Conservation (phyloP, 2,888 invertebrate genomes). For the Habrosyne pyritoides region DNA sequence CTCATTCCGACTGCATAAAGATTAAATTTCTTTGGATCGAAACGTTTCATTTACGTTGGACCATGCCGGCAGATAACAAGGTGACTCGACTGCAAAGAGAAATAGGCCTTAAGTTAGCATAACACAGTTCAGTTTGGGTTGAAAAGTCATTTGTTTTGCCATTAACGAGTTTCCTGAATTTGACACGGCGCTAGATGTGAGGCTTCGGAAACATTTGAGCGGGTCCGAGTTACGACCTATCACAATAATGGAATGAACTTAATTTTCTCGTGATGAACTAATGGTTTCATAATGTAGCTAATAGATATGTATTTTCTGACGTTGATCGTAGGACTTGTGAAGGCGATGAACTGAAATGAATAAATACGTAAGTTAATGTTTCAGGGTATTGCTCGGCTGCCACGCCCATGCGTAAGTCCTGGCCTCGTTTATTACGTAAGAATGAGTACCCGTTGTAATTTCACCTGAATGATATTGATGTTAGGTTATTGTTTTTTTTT, state of each 20-base stretch:
- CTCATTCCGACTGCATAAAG: constrained; percentile 23
- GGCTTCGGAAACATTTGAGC: constrained; percentile 55
- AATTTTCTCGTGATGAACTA: constrained; percentile 27
- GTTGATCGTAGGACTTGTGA: neutral
- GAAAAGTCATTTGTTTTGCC: constrained; percentile 37
- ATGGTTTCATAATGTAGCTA: constrained; percentile 15
- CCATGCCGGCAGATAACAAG: constrained; percentile 70
- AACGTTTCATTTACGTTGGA: constrained; percentile 52
- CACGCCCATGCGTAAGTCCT: neutral
- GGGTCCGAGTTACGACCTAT: constrained; percentile 30
- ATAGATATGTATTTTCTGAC: neutral
- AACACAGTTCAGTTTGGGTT: constrained; percentile 30
- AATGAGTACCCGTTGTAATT: neutral
- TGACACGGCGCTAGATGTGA: constrained; percentile 65
- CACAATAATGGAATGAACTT: constrained; percentile 28
- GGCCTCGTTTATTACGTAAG: neutral
- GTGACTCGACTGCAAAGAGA: constrained; percentile 35
- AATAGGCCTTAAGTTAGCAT: constrained; percentile 37
- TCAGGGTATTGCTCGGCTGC: neutral
- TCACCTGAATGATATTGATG: no score
- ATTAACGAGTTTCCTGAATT: constrained; percentile 73
- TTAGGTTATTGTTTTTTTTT: neutral
- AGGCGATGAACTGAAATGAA: neutral
- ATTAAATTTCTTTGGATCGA: constrained; percentile 28
- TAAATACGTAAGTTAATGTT: neutral